Conservation (phyloP, 2,797 vertebrate species). For the Petrocephalus sullivani region DNA sequence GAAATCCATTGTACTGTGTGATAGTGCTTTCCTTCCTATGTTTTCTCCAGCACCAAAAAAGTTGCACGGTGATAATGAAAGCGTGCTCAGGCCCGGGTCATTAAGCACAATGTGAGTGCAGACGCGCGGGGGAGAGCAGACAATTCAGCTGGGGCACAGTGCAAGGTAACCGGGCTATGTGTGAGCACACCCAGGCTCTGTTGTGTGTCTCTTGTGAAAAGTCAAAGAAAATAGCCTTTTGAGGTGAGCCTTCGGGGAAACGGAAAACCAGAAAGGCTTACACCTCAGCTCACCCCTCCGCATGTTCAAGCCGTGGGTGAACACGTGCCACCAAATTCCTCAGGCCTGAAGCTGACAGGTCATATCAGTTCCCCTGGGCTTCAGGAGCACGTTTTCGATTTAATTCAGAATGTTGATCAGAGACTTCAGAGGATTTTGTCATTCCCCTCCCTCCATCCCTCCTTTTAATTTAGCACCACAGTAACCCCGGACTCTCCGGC, state of each 20-base stretch:
- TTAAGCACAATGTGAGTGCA: neutral
- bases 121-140: neutral
- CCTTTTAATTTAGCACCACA: neutral
- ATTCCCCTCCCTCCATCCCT: neutral
- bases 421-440: constrained; percentile 19
- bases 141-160: neutral
- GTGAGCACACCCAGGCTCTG: neutral
- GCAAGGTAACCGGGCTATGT: neutral
- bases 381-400: neutral
- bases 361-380: neutral
- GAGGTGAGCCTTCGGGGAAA: neutral
- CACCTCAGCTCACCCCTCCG: neutral
- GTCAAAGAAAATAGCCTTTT: neutral
- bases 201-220: neutral
- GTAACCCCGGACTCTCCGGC: neutral
- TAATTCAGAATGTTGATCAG: constrained; percentile 4
- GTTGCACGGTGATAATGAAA: neutral
- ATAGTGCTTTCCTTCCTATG: neutral
- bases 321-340: neutral
- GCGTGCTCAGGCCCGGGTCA: neutral
- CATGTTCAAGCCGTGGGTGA: neutral
- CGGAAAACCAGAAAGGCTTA: neutral
- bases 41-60: neutral
- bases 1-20: neutral
- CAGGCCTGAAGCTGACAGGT: neutral